Conservation (phyloP, 2,888 invertebrate species). For the Zootermopsis nevadensis region DNA sequence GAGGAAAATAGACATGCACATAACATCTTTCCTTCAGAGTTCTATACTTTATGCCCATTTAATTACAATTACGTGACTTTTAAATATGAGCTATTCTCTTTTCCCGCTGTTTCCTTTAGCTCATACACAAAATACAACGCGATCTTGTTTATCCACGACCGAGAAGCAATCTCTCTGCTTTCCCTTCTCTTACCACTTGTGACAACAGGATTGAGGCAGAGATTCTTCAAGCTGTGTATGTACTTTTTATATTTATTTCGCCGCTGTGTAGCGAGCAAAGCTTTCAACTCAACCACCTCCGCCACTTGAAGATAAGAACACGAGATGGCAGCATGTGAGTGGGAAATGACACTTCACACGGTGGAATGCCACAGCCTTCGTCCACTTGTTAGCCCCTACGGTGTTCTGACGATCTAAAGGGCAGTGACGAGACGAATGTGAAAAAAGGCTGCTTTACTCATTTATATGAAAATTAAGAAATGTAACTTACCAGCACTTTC, state of each 20-base stretch:
- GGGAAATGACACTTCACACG: conserved; percentile 3
- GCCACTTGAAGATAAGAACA: conserved; percentile 24
- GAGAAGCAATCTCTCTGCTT: no score
- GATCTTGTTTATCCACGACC: neutral
- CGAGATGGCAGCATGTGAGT: conserved; percentile 22
- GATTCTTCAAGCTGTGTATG: neutral
- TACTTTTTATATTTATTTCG: conserved; percentile 3
- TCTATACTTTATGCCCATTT: no score
- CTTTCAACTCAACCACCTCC: neutral
- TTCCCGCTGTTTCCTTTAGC: no score
- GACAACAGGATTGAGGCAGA: conserved; percentile 8
- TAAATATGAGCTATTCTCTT: no score
- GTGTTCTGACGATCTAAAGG: neutral
- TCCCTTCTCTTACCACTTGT: neutral
- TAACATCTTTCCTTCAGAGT: no score
- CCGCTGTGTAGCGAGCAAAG: neutral
- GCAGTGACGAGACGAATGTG: no score
- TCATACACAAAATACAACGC: neutral
- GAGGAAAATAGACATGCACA: no score
- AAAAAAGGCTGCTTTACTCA: no score
- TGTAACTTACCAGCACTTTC: no score
- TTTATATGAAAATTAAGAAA: no score
- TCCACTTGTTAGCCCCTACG: neutral
- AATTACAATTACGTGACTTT: no score
- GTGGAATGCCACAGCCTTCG: neutral